Evolutionary conservation across 2,113 vertebrate genomes (phyloP).

Genomic region (Phocoena sinus): DNA sequence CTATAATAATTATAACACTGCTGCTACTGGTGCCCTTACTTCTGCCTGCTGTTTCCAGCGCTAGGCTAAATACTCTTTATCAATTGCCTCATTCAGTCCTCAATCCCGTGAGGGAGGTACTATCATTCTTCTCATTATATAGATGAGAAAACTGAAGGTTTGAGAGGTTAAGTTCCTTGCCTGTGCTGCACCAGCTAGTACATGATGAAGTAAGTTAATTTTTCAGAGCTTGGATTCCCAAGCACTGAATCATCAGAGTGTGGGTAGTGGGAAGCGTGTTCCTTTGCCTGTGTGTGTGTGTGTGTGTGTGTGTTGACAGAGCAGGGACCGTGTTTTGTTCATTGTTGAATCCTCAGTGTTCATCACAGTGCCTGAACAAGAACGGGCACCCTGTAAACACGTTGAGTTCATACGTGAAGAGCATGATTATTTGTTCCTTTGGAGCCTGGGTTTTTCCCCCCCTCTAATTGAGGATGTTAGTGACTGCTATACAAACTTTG

Average conservation of each 20-base stretch:
- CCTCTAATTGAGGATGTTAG: neutral
- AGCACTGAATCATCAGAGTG: neutral
- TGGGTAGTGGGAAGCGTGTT: neutral
- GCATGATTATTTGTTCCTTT: rapidly evolving
- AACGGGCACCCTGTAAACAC: rapidly evolving
- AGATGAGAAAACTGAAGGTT: neutral
- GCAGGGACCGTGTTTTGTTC: neutral
- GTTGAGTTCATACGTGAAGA: neutral
- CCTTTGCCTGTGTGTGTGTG: rapidly evolving
- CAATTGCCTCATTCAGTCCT: neutral
- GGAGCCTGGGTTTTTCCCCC: rapidly evolving
- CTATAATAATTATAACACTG: rapidly evolving
- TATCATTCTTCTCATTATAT: neutral
- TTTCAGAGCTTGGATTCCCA: neutral
- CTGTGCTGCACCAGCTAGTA: neutral
- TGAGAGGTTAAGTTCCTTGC: neutral
- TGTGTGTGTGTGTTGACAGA: neutral
- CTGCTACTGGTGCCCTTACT: rapidly evolving
- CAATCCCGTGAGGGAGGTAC: rapidly evolving
- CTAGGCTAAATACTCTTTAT: neutral
- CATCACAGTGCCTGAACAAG: neutral
- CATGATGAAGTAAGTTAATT: neutral
- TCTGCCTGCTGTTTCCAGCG: neutral
- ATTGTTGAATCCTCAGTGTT: neutral
- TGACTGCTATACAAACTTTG: neutral